These are phyloP conservation scores for Drosophila ezoana DNA, from an alignment of 2,888 invertebrate species.

Conservation along the genomic window DNA sequence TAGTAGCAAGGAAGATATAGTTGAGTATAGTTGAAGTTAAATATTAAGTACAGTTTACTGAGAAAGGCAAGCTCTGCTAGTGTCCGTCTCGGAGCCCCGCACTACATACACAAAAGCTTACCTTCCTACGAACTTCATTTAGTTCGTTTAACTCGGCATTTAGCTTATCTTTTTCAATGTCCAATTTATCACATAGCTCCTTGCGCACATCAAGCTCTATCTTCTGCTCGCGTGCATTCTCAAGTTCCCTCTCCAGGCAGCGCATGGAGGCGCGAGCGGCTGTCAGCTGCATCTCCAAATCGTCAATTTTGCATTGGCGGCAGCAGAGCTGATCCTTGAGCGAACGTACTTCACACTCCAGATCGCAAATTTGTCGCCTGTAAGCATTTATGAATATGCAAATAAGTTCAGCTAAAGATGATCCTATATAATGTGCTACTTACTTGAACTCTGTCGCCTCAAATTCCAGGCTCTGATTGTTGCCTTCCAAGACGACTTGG, in stretches of 20 bases:
- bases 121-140: conserved; percentile 82
- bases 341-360: conserved; percentile 87
- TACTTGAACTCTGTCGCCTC: conserved; percentile 90
- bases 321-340: conserved; percentile 88
- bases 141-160: conserved; percentile 86
- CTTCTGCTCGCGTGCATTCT: conserved; percentile 87
- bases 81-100: not conserved
- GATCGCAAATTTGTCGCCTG: conserved; percentile 86
- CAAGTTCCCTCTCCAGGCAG: conserved; percentile 88
- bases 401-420: not conserved
- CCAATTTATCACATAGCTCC: conserved; percentile 88
- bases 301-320: conserved; percentile 86
- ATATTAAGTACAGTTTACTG: not conserved
- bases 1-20: not conserved
- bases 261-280: conserved; percentile 85
- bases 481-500: conserved; percentile 91
- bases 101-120: conserved; percentile 39
- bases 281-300: conserved; percentile 86
- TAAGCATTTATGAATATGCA: not conserved
- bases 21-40: not conserved
- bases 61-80: not conserved
- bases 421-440: conserved; percentile 26
- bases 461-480: conserved; percentile 91
- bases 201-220: conserved; percentile 87
- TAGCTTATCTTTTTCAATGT: conserved; percentile 89